Conservation (phyloP, 64 coral and sea anemone genomes). For the Montipora foliosa region DNA sequence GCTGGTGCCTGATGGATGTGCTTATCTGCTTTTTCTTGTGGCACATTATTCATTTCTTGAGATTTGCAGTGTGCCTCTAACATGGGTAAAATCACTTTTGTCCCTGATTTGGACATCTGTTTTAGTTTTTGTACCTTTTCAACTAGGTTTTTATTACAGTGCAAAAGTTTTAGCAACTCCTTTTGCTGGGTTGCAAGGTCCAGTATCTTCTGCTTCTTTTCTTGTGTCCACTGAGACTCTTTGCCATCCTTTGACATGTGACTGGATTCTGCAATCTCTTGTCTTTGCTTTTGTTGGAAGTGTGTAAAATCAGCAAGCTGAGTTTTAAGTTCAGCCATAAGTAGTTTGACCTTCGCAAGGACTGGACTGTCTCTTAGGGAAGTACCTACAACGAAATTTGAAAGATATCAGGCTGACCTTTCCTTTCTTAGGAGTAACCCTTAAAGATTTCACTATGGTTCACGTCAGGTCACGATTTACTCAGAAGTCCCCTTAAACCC, state of each 20-base stretch:
- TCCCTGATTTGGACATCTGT: not conserved
- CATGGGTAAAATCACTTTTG: slow-evolving; percentile 3
- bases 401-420: too few species aligned
- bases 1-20: not conserved
- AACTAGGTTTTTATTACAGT: slow-evolving; percentile 33
- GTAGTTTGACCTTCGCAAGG: slow-evolving; percentile 1
- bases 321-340: slow-evolving; percentile 35
- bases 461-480: too few species aligned
- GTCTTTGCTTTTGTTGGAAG: slow-evolving; percentile 12
- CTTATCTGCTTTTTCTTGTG: not conserved
- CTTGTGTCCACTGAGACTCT: not conserved
- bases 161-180: slow-evolving; percentile 4
- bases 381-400: not conserved
- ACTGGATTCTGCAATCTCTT: not conserved
- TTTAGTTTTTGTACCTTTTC: slow-evolving; percentile 33
- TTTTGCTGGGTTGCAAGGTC: slow-evolving; percentile 39
- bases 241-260: not conserved
- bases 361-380: slow-evolving; percentile 6
- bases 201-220: slow-evolving; percentile 8
- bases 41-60: not conserved
- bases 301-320: slow-evolving; percentile 14
- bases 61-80: slow-evolving; percentile 13
- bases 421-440: too few species aligned
- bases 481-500: too few species aligned
- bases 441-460: too few species aligned